A percentile compares a stretch with the other conserved stretches of the same genome.
These are phyloP conservation scores for Neoascia interrupta DNA, from an alignment of 2,888 invertebrate species.

Conservation along the genomic window DNA sequence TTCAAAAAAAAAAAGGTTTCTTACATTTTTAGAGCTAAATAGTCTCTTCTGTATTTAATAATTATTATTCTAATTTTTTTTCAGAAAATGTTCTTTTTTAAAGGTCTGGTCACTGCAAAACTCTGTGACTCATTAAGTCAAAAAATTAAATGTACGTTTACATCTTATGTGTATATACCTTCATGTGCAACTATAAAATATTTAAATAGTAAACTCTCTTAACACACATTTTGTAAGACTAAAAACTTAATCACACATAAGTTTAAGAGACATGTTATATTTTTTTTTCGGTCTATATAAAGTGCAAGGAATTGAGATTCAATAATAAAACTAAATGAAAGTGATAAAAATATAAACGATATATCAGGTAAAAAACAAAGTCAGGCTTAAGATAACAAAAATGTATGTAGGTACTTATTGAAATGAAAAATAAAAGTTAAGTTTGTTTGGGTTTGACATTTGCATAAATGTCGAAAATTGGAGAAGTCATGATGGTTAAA, in stretches of 20 bases:
- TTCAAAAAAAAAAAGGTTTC: too few relatives aligned
- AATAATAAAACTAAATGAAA: slow-evolving; percentile 21
- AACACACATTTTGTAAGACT: background rate
- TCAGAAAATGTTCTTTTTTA: slow-evolving; percentile 53
- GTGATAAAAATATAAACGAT: slow-evolving; percentile 45
- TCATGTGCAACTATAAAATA: background rate
- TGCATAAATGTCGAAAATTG: too few relatives aligned
- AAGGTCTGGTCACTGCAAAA: slow-evolving; percentile 38
- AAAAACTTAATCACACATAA: background rate
- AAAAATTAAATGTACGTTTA: slow-evolving; percentile 6
- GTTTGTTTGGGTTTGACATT: too few relatives aligned
- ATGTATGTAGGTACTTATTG: slow-evolving; percentile 7
- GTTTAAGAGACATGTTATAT: background rate
- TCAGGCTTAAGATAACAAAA: slow-evolving; percentile 30
- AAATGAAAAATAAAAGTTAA: slow-evolving; percentile 13
- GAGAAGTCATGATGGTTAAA: too few relatives aligned
- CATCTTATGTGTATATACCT: background rate
- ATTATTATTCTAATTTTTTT: slow-evolving; percentile 18
- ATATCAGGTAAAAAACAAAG: slow-evolving; percentile 51
- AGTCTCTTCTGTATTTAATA: too few relatives aligned
- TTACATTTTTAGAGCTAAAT: too few relatives aligned
- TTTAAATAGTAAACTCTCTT: background rate
- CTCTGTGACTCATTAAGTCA: slow-evolving; percentile 7
- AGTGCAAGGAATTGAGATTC: slow-evolving; percentile 46
- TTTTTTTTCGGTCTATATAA: background rate